Conservation (phyloP, 2,888 invertebrate genomes). For the Papilio elwesi region DNA sequence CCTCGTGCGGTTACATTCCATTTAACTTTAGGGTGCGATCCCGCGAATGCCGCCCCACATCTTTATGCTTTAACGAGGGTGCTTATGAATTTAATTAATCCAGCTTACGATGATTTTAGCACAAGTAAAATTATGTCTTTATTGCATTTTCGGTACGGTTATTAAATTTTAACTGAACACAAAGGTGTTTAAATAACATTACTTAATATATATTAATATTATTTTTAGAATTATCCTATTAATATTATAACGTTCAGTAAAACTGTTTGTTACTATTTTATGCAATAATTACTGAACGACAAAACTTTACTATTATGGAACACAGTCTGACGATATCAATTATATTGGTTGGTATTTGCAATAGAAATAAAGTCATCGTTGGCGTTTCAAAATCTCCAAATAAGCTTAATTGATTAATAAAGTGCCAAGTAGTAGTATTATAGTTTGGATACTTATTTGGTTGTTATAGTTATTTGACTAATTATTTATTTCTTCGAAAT, state of each 20-base stretch:
- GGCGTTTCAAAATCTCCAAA: too few species aligned
- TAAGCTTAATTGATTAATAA: too few species aligned
- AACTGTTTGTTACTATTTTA: too few species aligned
- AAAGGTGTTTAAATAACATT: constrained; percentile 1
- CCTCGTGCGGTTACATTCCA: constrained; percentile 62
- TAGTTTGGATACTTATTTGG: too few species aligned
- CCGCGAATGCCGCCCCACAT: constrained; percentile 55
- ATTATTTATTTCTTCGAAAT: too few species aligned
- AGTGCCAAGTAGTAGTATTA: too few species aligned
- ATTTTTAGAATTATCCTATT: not conserved
- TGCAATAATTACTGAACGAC: too few species aligned
- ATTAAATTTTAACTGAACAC: constrained; percentile 27
- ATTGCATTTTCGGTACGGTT: constrained; percentile 42
- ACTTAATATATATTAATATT: constrained; percentile 5
- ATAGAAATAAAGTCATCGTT: too few species aligned
- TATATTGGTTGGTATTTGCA: too few species aligned
- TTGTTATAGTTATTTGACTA: too few species aligned
- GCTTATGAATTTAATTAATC: constrained; percentile 70
- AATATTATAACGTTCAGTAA: not conserved
- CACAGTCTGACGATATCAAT: too few species aligned
- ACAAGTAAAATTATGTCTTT: constrained; percentile 50
- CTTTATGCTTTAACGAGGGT: constrained; percentile 60
- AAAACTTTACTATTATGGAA: too few species aligned
- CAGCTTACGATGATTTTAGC: constrained; percentile 55
- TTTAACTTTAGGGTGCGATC: constrained; percentile 61